These are phyloP conservation scores for Nomada lathburiana DNA, from an alignment of 2,888 invertebrate species.

Conservation along the genomic window DNA sequence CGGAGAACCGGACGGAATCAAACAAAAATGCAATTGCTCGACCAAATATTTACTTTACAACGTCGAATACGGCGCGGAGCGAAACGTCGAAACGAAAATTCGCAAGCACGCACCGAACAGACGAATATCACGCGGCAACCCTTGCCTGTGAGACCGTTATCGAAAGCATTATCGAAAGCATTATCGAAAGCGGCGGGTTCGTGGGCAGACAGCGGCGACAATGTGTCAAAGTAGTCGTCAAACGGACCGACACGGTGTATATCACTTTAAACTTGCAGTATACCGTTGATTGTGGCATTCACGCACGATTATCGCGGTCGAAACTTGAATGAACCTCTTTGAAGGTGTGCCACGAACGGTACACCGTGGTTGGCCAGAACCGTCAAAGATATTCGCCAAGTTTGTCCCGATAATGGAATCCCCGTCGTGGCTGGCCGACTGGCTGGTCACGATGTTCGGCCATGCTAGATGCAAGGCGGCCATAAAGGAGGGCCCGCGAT, in stretches of 20 bases:
- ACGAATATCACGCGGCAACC: slow-evolving; percentile 1
- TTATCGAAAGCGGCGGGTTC: background rate
- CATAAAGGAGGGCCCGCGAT: slow-evolving; percentile 72
- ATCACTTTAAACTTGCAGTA: slow-evolving; percentile 68
- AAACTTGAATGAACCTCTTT: slow-evolving; percentile 68
- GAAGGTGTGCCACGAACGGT: slow-evolving; percentile 47
- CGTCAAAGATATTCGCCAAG: slow-evolving; percentile 71
- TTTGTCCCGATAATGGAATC: slow-evolving; percentile 78
- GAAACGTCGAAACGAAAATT: slow-evolving; percentile 15
- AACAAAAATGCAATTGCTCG: slow-evolving; percentile 1
- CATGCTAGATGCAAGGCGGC: slow-evolving; percentile 66
- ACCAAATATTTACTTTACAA: background rate
- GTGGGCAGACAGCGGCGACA: slow-evolving; percentile 4
- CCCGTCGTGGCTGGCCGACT: slow-evolving; percentile 52
- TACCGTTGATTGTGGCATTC: slow-evolving; percentile 78
- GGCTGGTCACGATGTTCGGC: slow-evolving; percentile 44
- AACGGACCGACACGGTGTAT: slow-evolving; percentile 26
- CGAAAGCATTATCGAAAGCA: background rate
- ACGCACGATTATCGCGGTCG: slow-evolving; percentile 75
- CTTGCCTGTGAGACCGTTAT: background rate
- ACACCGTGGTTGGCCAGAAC: slow-evolving; percentile 40
- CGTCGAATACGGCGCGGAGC: background rate
- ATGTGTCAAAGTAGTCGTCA: slow-evolving; percentile 50
- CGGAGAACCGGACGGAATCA: slow-evolving; percentile 2
- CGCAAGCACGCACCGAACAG: slow-evolving; percentile 14